Base-by-base conservation (phyloP, 1,140 invertebrate genomes). In the Orchestia grillus region DNA sequence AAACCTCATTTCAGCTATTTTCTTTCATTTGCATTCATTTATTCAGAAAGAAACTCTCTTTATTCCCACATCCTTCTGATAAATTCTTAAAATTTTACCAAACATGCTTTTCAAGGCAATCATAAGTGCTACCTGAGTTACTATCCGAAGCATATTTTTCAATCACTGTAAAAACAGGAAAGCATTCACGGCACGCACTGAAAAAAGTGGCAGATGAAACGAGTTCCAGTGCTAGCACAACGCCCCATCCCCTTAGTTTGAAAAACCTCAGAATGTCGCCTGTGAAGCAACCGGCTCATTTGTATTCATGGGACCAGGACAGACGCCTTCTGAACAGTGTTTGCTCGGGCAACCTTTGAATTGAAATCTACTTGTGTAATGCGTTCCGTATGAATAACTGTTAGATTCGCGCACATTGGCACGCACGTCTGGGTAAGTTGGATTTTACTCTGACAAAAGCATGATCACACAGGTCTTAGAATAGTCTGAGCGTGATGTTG, bases 341-440 rank as follows among this genome's bases (percentile, higher is more conserved):
- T 94, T n/a, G 44, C 92, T 94, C 92, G 11, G 92, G 92, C 44
- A 45, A 94, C 36, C 92, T 94, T 94, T 40, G 43, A 94, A 94
- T 47, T 94, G 92, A 94, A 94, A 94, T 94, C 41, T 47, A 45
- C 43, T 47, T 40, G 4, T 91, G 43, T 94, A 90, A 90, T 90
- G 88, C 88, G 43, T 90, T 44, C 43, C 15, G 88, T 90, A 42
- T 90, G 88, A 42, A 90, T 43, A 28, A 90, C 88, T 90, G 88
- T 41, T 90, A 41, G 88, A 42, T 41, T 90, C 36, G 36, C 16
- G 88, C 41, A 28, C 88, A 90, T 42, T 28, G 15, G 41, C 41
- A 90, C 88, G 88, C 43, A 0, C n/a, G 36, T 90, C 15, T 42
- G 36, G 36, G 6, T 3, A 77, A 23, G 43, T 90, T 42, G 88